These are phyloP conservation scores for Cantharis rustica DNA, from an alignment of 2,888 invertebrate genomes.

Conservation along the genomic window DNA sequence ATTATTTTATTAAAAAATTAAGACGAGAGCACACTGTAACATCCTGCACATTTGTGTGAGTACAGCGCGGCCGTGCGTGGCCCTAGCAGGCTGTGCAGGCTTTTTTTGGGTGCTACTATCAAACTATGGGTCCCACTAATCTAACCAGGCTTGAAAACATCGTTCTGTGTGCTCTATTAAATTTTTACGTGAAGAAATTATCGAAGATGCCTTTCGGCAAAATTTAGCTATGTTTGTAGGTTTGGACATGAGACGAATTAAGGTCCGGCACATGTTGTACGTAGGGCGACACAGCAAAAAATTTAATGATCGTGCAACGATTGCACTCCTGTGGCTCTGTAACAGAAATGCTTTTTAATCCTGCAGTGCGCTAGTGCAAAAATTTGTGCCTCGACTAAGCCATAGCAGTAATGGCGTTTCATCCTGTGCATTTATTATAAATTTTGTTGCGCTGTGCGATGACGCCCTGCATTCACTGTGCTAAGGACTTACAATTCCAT, in stretches of 20 bases:
- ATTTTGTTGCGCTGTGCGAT: neutral
- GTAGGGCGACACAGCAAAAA: neutral
- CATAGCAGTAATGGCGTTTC: neutral
- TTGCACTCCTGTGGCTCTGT: neutral
- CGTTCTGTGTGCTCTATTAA: conserved; percentile 53
- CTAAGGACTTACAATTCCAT: neutral
- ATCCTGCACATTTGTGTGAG: conserved; percentile 48
- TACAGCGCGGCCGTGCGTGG: conserved; percentile 54
- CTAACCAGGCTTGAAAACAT: conserved; percentile 49
- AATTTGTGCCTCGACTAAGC: neutral
- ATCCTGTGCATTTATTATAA: neutral
- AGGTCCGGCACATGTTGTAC: neutral
- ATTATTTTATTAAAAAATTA: neutral
- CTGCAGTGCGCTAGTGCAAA: neutral
- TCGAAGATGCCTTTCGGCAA: neutral
- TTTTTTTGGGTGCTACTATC: conserved; percentile 50
- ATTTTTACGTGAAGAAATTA: neutral
- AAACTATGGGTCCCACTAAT: conserved; percentile 49
- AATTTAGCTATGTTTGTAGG: neutral
- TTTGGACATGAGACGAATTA: neutral
- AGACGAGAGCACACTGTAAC: conserved; percentile 32
- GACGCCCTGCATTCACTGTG: neutral
- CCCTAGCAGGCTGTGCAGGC: conserved; percentile 57
- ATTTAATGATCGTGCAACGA: neutral
- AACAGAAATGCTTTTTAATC: neutral